phyloP scores from a whole-genome alignment of 2,113 vertebrate genomes.

The Carassius carassius region DNA sequence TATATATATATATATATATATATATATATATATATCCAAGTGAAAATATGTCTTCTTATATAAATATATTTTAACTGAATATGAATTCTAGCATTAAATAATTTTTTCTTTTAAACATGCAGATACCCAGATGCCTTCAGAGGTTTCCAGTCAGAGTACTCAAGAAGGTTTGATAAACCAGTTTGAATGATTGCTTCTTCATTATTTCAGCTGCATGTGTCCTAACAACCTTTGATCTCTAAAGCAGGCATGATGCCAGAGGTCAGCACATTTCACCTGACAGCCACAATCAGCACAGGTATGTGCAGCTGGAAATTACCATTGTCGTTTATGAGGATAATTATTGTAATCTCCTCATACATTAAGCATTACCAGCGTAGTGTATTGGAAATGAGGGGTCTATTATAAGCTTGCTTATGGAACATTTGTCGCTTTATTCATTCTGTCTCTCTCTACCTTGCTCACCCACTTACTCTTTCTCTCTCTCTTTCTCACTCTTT shows the following conservation, averaged over 20 bases:
- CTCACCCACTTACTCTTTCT: conserved; percentile 34
- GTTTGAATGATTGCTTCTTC: conserved; percentile 20
- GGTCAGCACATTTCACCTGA: conserved; percentile 60
- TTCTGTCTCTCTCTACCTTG: conserved; percentile 24
- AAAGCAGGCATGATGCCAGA: conserved; percentile 49
- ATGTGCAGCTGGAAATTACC: conserved; percentile 68
- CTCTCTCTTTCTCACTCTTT: conserved; percentile 15
- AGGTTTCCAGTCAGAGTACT: background rate
- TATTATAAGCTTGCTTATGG: conserved; percentile 68
- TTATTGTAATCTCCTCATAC: conserved; percentile 74
- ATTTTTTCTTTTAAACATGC: background rate
- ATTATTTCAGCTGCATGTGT: conserved; percentile 37
- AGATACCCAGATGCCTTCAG: background rate
- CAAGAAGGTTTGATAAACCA: background rate
- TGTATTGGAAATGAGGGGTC: conserved; percentile 61
- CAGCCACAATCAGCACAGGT: conserved; percentile 60
- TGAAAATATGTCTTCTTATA: background rate
- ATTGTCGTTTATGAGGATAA: conserved; percentile 69
- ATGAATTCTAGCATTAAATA: background rate
- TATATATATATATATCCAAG: background rate
- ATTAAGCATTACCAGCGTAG: conserved; percentile 66
- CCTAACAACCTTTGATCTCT: conserved; percentile 47
- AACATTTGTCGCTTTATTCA: conserved; percentile 55
- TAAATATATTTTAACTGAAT: background rate
- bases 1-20: too few species aligned